These are phyloP conservation scores for Petaurus breviceps DNA, from an alignment of 2,113 vertebrate genomes.

Conservation along the genomic window DNA sequence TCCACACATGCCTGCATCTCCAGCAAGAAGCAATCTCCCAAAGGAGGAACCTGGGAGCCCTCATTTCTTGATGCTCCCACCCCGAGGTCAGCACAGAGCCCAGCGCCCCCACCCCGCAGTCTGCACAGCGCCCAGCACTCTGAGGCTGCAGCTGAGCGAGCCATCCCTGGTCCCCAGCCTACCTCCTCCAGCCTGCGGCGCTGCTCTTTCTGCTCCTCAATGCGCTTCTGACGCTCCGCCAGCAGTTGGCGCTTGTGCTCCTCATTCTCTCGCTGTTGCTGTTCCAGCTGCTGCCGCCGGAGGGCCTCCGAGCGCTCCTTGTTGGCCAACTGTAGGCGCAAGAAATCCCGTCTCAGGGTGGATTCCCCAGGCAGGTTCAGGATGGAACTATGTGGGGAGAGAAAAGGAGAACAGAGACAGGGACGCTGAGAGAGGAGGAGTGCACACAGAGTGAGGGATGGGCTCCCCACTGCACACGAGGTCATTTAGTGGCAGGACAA, in stretches of 20 bases:
- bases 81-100: neutral
- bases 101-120: neutral
- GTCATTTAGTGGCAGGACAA: neutral
- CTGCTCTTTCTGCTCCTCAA: constrained; percentile 99
- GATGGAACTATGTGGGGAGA: constrained; percentile 89
- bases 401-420: constrained; percentile 11
- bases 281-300: constrained; percentile 96
- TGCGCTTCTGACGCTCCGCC: constrained; percentile 97
- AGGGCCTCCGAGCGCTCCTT: constrained; percentile 97
- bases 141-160: accelerated
- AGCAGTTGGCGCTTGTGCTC: constrained; percentile 97
- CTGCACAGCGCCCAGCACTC: neutral
- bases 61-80: neutral
- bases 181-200: constrained; percentile 97
- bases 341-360: constrained; percentile 94
- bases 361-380: constrained; percentile 98
- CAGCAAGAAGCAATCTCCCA: neutral
- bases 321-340: constrained; percentile 97
- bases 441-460: neutral
- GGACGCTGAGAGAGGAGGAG: neutral
- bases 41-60: neutral
- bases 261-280: constrained; percentile 97
- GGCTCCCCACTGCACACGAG: neutral
- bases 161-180: constrained; percentile 18
- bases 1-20: neutral